Evolutionary conservation across 2,797 vertebrate species (phyloP).

Genomic region (Basileuterus tristriatus): DNA sequence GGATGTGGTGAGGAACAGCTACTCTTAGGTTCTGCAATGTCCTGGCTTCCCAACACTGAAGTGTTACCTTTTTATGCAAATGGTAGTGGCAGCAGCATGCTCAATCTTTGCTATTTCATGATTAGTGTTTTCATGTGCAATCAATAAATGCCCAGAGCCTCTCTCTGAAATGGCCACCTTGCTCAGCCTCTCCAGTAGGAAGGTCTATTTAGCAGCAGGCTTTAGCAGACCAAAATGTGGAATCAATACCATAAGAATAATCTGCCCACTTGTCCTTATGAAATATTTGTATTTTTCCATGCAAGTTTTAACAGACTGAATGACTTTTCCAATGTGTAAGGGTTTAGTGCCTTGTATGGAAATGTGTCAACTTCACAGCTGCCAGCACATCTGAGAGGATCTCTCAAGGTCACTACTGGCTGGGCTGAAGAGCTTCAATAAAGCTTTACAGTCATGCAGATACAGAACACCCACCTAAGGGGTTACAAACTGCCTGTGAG

Average conservation of each 20-base stretch:
- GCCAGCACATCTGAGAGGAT: neutral
- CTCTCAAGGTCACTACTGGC: slow-evolving; percentile 32
- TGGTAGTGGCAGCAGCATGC: neutral
- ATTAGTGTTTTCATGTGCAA: slow-evolving; percentile 2
- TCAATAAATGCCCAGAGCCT: slow-evolving; percentile 33
- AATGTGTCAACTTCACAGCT: neutral
- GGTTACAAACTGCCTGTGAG: neutral
- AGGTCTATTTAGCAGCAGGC: slow-evolving; percentile 44
- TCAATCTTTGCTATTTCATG: slow-evolving; percentile 19
- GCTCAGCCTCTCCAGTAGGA: slow-evolving; percentile 31
- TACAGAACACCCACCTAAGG: neutral
- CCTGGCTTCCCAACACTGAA: neutral
- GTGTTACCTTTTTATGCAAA: slow-evolving; percentile 27
- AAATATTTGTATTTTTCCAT: slow-evolving; percentile 60
- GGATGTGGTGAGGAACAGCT: neutral
- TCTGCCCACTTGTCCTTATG: slow-evolving; percentile 32
- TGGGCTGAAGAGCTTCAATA: neutral
- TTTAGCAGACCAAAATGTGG: slow-evolving; percentile 34
- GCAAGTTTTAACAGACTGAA: slow-evolving; percentile 29
- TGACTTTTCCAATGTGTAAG: slow-evolving; percentile 44
- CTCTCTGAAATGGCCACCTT: slow-evolving; percentile 9
- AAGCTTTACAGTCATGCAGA: neutral
- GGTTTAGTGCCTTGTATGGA: neutral
- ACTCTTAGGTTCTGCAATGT: neutral
- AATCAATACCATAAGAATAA: slow-evolving; percentile 53